Base-by-base conservation (phyloP, 2,888 invertebrate genomes). In the Liodrosophila aerea region DNA sequence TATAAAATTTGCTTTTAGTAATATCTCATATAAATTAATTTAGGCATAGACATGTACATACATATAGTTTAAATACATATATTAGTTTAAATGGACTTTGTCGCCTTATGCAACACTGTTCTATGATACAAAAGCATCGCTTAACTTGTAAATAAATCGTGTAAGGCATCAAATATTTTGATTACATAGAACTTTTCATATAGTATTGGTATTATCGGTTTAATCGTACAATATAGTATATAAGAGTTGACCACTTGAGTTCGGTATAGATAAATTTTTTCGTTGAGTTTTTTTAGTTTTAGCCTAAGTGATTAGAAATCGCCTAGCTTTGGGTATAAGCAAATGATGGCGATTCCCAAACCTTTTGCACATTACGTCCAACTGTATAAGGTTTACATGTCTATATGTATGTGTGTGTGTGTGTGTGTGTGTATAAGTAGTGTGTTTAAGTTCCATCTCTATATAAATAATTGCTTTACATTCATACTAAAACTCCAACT, bases 281-380 rank as follows among this genome's bases (percentile, higher is more conserved):
- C 64, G 54, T 68, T 59, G 67, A 67, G 47, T 68, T 62, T 29
- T 27, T 30, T 15, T 60, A 50, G 57, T 57, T 50, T 63, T n/a
- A n/a, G n/a, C n/a, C 66, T 47, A 44, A 57, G 66, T 16, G 39
- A 59, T 66, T 50, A 40, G 62, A 47, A 18, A 22, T 39, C 64
- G 47, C 37, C 27, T 12, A 12, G 30, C 36, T 33, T 15, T 15
- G 7, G 31, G 9, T 16, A 22, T 9, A 16, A 29, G 13, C 11
- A 11, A 41, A 7, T 15, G 13, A 27, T 39, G 8, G 8, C 58
- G 51, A 53, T 56, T 43, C 72, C 72, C 29, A 74, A 65, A 39
- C 51, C 61, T 51, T 61, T 76, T 76, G 78, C 76, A 76, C 78
- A 62, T 73, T 63, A 41, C 54, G 78, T 76, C 76, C 76, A 61